Base-by-base conservation (phyloP, 1,140 invertebrate species). In the Campoletis sonorensis region DNA sequence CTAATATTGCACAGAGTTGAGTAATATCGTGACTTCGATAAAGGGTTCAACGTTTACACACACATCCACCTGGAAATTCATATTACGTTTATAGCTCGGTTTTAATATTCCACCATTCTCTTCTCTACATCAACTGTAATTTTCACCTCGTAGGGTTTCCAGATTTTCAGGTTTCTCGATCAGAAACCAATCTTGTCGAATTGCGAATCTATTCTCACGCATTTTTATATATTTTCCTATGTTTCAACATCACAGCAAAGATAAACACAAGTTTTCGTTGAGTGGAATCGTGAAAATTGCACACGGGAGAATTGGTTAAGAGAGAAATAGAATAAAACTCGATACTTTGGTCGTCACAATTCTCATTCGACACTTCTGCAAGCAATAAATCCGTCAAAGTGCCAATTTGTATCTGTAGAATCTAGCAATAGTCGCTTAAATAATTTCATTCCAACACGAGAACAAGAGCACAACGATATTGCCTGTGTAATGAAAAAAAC, bases 11-110 rank as follows among this genome's bases (percentile, higher is more conserved):
- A 27, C 72, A 54, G 26, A 30, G 45, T 54, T 51, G 37, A 75
- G 72, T 75, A 75, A 54, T 75, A 75, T 75, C 72, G 72, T 54
- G 72, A 54, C 37, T 75, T 75, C 72, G 72, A 75, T 75, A 75
- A 75, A 75, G 72, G 72, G 72, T 75, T 40, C 37, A 54, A 54
- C 26, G 72, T 30, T 70, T 70, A 33, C 16, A 33, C 16, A 33
- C 30, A 70, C 30, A 70, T 33, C 30, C 27, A 70, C 30, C 26
- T 30, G 10, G 68, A 16, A 40, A 26, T 75, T 33, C 72, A 30
- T 54, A 72, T 72, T 16, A 45, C 45, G 23, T 75, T 75, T 26
- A 75, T 75, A 27, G 72, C 40, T 54, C 45, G 18, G n/a, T 72
- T 45, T 49, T 49, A 30, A 33, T 70, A 70, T 70, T 33, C 67